phyloP scores from a whole-genome alignment of 2,797 vertebrate species.

The Denticeps clupeoides region DNA sequence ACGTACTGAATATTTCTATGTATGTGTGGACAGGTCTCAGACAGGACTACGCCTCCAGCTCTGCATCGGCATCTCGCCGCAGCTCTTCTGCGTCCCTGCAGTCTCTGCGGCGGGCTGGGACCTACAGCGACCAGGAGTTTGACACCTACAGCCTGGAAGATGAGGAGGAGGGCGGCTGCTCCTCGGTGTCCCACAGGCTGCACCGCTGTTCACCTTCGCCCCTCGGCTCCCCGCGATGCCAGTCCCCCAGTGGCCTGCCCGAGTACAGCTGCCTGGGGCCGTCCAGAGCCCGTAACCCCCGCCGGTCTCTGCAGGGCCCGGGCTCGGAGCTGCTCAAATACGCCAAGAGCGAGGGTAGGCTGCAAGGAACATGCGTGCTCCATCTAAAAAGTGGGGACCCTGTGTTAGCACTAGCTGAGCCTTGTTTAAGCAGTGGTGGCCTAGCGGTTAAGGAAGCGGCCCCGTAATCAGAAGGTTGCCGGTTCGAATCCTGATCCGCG shows the following conservation, averaged over 20 bases:
- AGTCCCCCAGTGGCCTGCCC: slow-evolving; percentile 59
- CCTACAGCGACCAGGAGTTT: slow-evolving; percentile 86
- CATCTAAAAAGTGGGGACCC: too few species aligned
- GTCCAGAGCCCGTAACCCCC: slow-evolving; percentile 60
- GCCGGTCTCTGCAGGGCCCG: slow-evolving; percentile 65
- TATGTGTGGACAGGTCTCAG: slow-evolving; percentile 63
- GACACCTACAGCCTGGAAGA: slow-evolving; percentile 83
- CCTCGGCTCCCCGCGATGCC: slow-evolving; percentile 76
- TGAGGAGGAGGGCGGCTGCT: slow-evolving; percentile 72
- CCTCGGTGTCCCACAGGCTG: slow-evolving; percentile 53
- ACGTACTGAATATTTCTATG: background rate
- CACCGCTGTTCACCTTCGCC: slow-evolving; percentile 76
- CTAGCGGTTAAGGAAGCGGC: too few species aligned
- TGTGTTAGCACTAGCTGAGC: too few species aligned
- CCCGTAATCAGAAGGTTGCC: too few species aligned
- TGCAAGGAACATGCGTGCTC: background rate
- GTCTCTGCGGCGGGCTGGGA: slow-evolving; percentile 72
- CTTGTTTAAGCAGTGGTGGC: too few species aligned
- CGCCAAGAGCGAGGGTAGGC: slow-evolving; percentile 71
- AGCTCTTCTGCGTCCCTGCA: slow-evolving; percentile 82
- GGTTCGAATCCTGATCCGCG: too few species aligned
- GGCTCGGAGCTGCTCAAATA: slow-evolving; percentile 74
- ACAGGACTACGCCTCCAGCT: slow-evolving; percentile 85
- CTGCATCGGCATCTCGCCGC: slow-evolving; percentile 72
- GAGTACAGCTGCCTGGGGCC: slow-evolving; percentile 52